Evolutionary conservation across 2,797 vertebrate species (phyloP).

Genomic region (Melanotaenia parkinsoni): DNA sequence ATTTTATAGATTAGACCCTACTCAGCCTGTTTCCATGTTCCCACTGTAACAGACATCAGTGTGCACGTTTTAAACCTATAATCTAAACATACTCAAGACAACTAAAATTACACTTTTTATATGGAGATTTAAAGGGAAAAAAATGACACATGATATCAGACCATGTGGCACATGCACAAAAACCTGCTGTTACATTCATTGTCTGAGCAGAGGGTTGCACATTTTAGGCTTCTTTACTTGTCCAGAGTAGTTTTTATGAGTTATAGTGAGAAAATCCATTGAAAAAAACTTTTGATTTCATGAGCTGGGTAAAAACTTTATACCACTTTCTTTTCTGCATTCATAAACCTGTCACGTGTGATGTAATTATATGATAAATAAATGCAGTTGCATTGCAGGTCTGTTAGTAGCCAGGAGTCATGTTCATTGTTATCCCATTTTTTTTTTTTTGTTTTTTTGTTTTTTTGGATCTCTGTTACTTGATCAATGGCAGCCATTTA

Average conservation of each 20-base stretch:
- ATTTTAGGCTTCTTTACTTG: background rate
- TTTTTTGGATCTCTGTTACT: conserved; percentile 51
- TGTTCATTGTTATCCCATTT: conserved; percentile 38
- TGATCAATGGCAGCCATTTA: conserved; percentile 61
- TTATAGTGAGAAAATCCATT: background rate
- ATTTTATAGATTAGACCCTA: background rate
- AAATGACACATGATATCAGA: background rate
- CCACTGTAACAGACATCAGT: background rate
- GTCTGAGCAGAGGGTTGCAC: background rate
- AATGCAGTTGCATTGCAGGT: background rate
- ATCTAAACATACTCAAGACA: background rate
- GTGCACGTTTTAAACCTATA: background rate
- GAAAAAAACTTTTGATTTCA: background rate
- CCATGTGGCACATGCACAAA: background rate
- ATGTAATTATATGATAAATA: background rate
- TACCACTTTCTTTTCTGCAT: background rate
- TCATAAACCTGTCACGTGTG: background rate
- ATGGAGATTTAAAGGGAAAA: background rate
- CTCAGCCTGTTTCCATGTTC: background rate
- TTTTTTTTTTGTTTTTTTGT: conserved; percentile 36
- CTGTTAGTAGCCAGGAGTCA: conserved; percentile 40
- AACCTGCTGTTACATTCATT: background rate
- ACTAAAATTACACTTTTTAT: background rate
- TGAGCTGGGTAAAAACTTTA: background rate
- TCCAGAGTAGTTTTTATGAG: background rate